phyloP scores from a whole-genome alignment of 2,888 invertebrate genomes.

The Hemaris fuciformis region DNA sequence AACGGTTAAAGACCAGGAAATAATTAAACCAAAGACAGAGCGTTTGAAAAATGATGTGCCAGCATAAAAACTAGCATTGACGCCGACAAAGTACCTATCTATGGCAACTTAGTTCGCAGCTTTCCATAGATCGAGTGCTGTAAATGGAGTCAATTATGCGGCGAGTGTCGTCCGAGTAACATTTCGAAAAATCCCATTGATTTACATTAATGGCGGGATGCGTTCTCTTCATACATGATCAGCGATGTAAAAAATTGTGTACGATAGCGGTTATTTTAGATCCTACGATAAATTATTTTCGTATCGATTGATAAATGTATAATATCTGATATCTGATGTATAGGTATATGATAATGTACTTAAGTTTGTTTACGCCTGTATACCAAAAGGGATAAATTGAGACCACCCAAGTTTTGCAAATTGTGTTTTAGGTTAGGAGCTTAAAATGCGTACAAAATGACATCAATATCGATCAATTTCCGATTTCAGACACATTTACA shows the following conservation, averaged over 20 bases:
- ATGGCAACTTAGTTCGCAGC: conserved; percentile 6
- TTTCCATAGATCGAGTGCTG: conserved; percentile 20
- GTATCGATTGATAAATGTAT: no score
- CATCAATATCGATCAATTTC: no score
- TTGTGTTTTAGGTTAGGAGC: no score
- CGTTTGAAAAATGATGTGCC: neutral
- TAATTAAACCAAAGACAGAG: neutral
- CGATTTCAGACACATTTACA: no score
- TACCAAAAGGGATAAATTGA: no score
- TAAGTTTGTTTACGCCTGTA: no score
- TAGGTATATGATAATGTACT: no score
- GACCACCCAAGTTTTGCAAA: no score
- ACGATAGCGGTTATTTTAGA: conserved; percentile 25
- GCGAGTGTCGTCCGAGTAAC: conserved; percentile 14
- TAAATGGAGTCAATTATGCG: conserved; percentile 39
- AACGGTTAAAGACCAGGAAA: conserved; percentile 1
- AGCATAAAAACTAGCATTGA: neutral
- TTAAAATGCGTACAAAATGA: no score
- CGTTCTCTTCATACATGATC: conserved; percentile 32
- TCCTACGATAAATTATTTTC: neutral
- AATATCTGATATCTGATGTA: no score
- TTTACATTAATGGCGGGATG: conserved; percentile 57
- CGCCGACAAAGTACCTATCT: conserved; percentile 14
- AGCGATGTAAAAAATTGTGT: conserved; percentile 46
- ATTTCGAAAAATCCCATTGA: conserved; percentile 58